Base-by-base conservation (phyloP, 1,140 invertebrate genomes). In the Ephestia elutella region DNA sequence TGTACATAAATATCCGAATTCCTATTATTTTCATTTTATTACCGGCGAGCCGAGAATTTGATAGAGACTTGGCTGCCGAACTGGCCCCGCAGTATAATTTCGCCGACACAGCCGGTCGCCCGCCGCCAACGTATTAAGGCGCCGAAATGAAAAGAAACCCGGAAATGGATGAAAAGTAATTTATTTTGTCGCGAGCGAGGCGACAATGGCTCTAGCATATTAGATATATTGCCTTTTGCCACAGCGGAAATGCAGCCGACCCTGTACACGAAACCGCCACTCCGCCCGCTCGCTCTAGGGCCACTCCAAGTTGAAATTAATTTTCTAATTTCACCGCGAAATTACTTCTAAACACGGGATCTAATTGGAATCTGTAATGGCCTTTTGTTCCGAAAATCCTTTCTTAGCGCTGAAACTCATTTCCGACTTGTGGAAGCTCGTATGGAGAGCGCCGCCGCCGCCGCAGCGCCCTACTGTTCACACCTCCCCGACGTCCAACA, bases 11-110 rank as follows among this genome's bases (percentile, higher is more conserved):
- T 79, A 75, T 79, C 71, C 63, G 62, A 62, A 60, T 73, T 60
- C 71, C 67, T 74, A 76, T 79, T 82, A 79, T 82, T 84, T 83
- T 79, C 78, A 48, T 80, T 84, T 82, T 84, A 81, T 82, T 84
- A 84, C 78, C 67, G 68, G 60, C 65, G 73, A 66, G 66, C 70
- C 65, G 74, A 71, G 78, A 83, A 72, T 78, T 80, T 79, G 72
- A 81, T 78, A 80, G 72, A 78, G 76, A 81, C 73, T 82, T 82
- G 79, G 79, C 78, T 79, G 70, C 70, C 62, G 72, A 72, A 78
- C 60, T 70, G 75, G 66, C 66, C 68, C 63, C 69, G 60, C 68
- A 71, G 77, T 77, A 78, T 79, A 78, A 73, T 80, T 81, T 75
- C 65, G 80, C 74, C 66, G 68, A 80, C 77, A 71, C 73, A 77